phyloP scores from a whole-genome alignment of 2,888 invertebrate genomes.

The Xanthia togata region DNA sequence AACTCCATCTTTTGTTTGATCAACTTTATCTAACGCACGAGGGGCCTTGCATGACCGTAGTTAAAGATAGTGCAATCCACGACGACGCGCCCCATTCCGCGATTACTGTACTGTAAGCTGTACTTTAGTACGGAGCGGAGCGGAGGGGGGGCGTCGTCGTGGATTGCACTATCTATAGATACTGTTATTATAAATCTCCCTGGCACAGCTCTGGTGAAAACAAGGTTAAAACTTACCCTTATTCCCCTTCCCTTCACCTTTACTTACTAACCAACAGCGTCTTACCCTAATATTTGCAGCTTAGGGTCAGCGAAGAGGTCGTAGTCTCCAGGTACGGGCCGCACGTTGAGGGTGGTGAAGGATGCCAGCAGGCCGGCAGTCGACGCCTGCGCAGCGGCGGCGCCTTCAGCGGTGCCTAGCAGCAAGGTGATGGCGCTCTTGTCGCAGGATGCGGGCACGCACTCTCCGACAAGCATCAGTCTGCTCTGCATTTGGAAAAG shows the following conservation, averaged over 20 bases:
- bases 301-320: constrained; percentile 91
- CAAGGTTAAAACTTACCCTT: neutral
- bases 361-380: constrained; percentile 81
- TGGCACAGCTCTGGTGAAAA: neutral
- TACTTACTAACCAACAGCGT: neutral
- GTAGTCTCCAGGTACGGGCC: constrained; percentile 93
- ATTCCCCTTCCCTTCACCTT: neutral
- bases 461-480: constrained; percentile 93
- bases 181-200: neutral
- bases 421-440: constrained; percentile 87
- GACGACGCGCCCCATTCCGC: too few relatives aligned
- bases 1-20: constrained; percentile 8
- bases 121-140: too few relatives aligned
- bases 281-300: constrained; percentile 92
- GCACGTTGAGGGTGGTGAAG: constrained; percentile 90
- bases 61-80: too few relatives aligned
- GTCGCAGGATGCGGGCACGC: constrained; percentile 93
- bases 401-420: constrained; percentile 80
- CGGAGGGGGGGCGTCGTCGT: too few relatives aligned
- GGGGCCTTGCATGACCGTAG: neutral
- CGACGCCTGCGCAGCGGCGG: constrained; percentile 75
- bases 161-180: too few relatives aligned
- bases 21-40: neutral
- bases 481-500: constrained; percentile 88
- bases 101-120: too few relatives aligned